Base-by-base conservation (phyloP, 2,888 invertebrate genomes). In the Cistogaster globosa region DNA sequence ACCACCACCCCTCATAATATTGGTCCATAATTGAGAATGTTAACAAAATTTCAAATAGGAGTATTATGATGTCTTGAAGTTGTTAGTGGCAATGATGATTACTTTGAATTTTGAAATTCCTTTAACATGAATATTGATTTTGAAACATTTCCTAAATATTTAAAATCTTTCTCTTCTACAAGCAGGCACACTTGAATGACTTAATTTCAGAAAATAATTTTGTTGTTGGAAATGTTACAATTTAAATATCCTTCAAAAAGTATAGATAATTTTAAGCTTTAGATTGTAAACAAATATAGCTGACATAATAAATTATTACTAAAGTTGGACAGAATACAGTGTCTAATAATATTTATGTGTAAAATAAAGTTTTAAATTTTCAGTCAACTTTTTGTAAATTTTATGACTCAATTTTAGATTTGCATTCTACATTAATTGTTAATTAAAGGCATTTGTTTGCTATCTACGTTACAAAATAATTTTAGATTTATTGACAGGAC, bases 161-260 rank as follows among this genome's bases (percentile, higher is more conserved):
- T 67, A 55, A 58, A 51, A 65, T 67, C 42, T 36, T 32, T 65
- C 45, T 65, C 11, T 53, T 1, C 6, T 53, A 4, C n/a, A 51
- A 18, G 20, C 36, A 53, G 67, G 72, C 38, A 58, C 18, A 72
- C 45, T 51, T 65, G 26, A 65, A 65, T 72, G 58, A 22, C 38
- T 58, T 65, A 53, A 72, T 65, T 20, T 38, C 63, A 65, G 48
- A 72, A 38, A 65, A 20, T 14, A 57, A 48, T 72, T 69, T 58
- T 77, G 51, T 20, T 68, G 76, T n/a, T 67, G 32, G 42, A 67
- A 76, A 20, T 67, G 32, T 57, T 48, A n/a, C 55, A 55, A 76
- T 36, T 57, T 20, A 55, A 65, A 57, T 32, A 53, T 45, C 58
- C 48, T 42, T 42, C 42, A 42, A 42, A 42, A 12, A 20, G 57